Evolutionary conservation across 2,113 vertebrate species (phyloP).

Genomic region (Brachyhypopomus occidentalis): DNA sequence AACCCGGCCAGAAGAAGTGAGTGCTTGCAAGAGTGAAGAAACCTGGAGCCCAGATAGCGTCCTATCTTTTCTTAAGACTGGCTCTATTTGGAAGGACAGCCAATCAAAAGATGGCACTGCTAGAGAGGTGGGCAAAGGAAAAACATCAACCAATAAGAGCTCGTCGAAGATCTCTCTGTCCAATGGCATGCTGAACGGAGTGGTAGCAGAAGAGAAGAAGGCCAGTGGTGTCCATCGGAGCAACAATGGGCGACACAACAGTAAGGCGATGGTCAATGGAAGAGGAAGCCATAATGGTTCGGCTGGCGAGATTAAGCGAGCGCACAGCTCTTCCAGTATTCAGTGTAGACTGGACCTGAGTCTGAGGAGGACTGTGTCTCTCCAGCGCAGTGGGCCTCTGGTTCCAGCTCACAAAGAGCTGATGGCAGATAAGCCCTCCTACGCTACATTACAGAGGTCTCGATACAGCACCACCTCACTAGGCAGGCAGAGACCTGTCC

Average conservation of each 20-base stretch:
- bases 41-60: conserved; percentile 69
- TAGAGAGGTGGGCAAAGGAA: conserved; percentile 55
- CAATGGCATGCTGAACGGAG: conserved; percentile 66
- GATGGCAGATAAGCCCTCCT: conserved; percentile 62
- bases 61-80: conserved; percentile 72
- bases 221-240: conserved; percentile 33
- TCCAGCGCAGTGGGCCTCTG: conserved; percentile 71
- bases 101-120: conserved; percentile 45
- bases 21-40: conserved; percentile 55
- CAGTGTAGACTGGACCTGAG: conserved; percentile 69
- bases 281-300: conserved; percentile 37
- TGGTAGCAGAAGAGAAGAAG: conserved; percentile 52
- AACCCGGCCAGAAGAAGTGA: conserved; percentile 53
- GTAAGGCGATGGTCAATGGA: conserved; percentile 60
- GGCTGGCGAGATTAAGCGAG: conserved; percentile 68
- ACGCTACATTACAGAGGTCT: conserved; percentile 73
- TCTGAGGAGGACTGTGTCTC: conserved; percentile 69
- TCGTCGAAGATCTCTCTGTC: conserved; percentile 63
- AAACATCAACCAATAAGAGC: conserved; percentile 48
- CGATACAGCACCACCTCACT: conserved; percentile 78
- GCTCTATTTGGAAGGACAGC: conserved; percentile 76
- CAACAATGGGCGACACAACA: conserved; percentile 48
- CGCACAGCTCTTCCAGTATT: conserved; percentile 81
- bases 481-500: conserved; percentile 68
- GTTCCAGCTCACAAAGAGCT: conserved; percentile 53